These are phyloP conservation scores for Periophthalmus magnuspinnatus DNA, from an alignment of 2,797 vertebrate genomes.

Conservation along the genomic window DNA sequence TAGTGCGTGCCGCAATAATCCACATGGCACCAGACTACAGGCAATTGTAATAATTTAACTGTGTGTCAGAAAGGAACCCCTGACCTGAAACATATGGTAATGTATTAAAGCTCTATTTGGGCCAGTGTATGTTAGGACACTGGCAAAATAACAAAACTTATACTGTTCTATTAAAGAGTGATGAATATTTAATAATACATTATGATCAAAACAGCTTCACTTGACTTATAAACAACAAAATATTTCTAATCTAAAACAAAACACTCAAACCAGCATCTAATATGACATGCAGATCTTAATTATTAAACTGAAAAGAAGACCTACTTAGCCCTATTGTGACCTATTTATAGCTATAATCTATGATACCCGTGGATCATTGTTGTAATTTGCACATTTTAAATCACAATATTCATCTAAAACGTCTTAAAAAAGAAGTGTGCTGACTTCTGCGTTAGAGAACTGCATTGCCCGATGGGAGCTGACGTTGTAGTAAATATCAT, in stretches of 20 bases:
- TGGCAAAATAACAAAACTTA: slow-evolving; percentile 14
- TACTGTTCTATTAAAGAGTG: slow-evolving; percentile 8
- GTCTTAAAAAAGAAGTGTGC: too few relatives aligned
- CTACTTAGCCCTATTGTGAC: too few relatives aligned
- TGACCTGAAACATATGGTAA: slow-evolving; percentile 44
- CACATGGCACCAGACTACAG: slow-evolving; percentile 44
- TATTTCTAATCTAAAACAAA: background rate
- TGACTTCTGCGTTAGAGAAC: too few relatives aligned
- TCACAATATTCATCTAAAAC: too few relatives aligned
- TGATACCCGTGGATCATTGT: too few relatives aligned
- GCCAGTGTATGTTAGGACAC: slow-evolving; percentile 21
- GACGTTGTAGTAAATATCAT: too few relatives aligned
- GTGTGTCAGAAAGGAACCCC: slow-evolving; percentile 55
- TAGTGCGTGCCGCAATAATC: slow-evolving; percentile 55
- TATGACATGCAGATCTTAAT: background rate
- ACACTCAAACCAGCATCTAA: background rate
- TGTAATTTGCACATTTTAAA: too few relatives aligned
- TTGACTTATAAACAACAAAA: background rate
- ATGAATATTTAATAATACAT: background rate
- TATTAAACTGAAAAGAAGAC: background rate
- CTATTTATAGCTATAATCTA: too few relatives aligned
- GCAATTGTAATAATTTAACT: slow-evolving; percentile 59
- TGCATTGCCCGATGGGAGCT: too few relatives aligned
- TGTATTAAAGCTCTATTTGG: slow-evolving; percentile 42
- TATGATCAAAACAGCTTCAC: background rate